Percentiles rank a stretch among this genome's conserved stretches.
Conservation (phyloP, 2,113 vertebrate species). For the Mus pahari region DNA sequence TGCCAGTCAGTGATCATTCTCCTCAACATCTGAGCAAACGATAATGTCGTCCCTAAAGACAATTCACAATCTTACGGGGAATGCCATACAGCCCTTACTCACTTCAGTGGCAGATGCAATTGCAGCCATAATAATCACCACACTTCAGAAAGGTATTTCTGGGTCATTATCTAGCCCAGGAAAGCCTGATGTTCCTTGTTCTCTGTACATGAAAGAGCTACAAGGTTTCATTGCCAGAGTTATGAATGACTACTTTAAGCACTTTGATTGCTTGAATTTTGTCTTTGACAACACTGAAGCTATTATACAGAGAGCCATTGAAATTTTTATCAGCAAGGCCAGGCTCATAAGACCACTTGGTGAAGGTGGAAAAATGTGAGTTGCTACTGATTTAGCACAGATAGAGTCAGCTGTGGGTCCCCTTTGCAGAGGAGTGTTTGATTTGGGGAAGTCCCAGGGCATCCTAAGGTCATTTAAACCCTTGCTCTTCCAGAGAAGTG, state of each 20-base stretch:
- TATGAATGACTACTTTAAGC: slow-evolving; percentile 95
- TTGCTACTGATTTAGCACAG: slow-evolving; percentile 97
- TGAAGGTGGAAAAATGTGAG: slow-evolving; percentile 96
- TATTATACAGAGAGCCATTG: slow-evolving; percentile 92
- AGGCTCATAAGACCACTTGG: slow-evolving; percentile 94
- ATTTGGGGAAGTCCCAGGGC: slow-evolving; percentile 94
- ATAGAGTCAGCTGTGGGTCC: slow-evolving; percentile 97
- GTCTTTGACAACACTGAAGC: slow-evolving; percentile 94
- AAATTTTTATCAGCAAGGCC: slow-evolving; percentile 94
- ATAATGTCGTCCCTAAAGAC: not conserved
- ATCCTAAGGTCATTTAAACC: slow-evolving; percentile 97
- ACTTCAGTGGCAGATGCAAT: not conserved
- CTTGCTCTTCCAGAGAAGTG: slow-evolving; percentile 96
- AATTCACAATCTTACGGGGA: not conserved
- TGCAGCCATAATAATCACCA: not conserved
- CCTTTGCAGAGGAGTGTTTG: slow-evolving; percentile 94
- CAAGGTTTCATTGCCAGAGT: slow-evolving; percentile 96
- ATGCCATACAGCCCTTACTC: not conserved
- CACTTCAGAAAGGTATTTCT: slow-evolving; percentile 39
- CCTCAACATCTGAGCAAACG: not conserved
- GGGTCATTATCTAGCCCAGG: slow-evolving; percentile 89
- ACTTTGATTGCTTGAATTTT: slow-evolving; percentile 95
- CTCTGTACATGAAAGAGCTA: slow-evolving; percentile 98
- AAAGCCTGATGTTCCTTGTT: slow-evolving; percentile 94
- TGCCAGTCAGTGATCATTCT: slow-evolving; percentile 88